phyloP scores from a whole-genome alignment of 2,113 vertebrate species.

The Tretioscincus oriximinensis region DNA sequence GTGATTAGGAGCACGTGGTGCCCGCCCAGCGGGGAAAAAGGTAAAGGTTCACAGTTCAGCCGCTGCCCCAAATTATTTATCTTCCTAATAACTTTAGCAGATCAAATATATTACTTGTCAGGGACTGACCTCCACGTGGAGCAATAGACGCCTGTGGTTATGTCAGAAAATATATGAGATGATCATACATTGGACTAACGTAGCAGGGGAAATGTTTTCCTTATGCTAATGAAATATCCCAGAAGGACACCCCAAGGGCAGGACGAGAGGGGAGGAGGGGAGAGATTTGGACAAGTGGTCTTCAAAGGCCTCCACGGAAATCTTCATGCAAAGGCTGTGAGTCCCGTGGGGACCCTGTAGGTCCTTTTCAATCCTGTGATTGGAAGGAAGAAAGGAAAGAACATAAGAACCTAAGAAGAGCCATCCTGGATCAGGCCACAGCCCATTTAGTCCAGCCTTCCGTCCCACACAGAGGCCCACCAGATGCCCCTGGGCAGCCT shows the following conservation, averaged over 20 bases:
- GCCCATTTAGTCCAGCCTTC: too few relatives aligned
- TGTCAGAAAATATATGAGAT: slow-evolving; percentile 67
- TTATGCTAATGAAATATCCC: slow-evolving; percentile 71
- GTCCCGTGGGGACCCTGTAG: too few relatives aligned
- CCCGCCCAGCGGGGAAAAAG: slow-evolving; percentile 80
- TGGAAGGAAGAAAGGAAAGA: too few relatives aligned
- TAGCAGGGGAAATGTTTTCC: slow-evolving; percentile 69
- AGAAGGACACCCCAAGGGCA: slow-evolving; percentile 80
- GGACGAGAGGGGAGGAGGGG: neutral
- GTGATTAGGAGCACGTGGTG: slow-evolving; percentile 73
- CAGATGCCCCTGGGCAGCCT: too few relatives aligned
- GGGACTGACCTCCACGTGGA: slow-evolving; percentile 81
- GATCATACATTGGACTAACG: slow-evolving; percentile 57
- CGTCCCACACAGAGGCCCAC: too few relatives aligned
- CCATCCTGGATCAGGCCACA: too few relatives aligned
- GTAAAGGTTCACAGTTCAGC: slow-evolving; percentile 91
- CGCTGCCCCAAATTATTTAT: slow-evolving; percentile 91
- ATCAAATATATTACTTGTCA: slow-evolving; percentile 81
- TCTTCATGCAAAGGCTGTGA: too few relatives aligned
- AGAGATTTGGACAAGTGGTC: too few relatives aligned
- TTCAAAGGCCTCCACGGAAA: too few relatives aligned
- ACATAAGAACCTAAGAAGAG: too few relatives aligned
- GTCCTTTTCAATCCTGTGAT: too few relatives aligned
- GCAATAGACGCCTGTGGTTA: slow-evolving; percentile 61
- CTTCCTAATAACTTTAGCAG: slow-evolving; percentile 91